Evolutionary conservation across 2,797 vertebrate species (phyloP).

Genomic region (Chelonia mydas): DNA sequence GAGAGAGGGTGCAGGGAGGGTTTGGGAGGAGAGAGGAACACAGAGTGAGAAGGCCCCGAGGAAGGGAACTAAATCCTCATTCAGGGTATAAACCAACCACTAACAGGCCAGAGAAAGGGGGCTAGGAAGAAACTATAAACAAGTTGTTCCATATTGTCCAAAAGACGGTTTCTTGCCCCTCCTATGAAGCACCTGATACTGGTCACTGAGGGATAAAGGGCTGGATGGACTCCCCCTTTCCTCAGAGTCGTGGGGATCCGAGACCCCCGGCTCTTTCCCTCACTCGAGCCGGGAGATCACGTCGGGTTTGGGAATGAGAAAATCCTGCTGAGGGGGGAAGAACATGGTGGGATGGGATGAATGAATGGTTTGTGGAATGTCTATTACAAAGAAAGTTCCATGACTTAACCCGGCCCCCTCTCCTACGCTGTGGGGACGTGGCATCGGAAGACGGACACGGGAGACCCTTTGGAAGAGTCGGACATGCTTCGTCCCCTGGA

Average conservation of each 20-base stretch:
- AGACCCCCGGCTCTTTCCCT: conserved; percentile 54
- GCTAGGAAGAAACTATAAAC: not conserved
- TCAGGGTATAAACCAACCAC: not conserved
- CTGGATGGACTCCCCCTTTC: not conserved
- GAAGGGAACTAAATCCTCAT: not conserved
- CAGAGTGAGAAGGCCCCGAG: fast-evolving
- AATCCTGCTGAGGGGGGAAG: conserved; percentile 34
- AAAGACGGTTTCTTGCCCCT: not conserved
- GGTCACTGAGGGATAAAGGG: not conserved
- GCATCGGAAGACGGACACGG: not conserved
- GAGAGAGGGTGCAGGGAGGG: fast-evolving
- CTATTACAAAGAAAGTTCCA: not conserved
- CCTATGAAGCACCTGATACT: not conserved
- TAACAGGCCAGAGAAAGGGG: not conserved
- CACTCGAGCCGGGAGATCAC: conserved; percentile 57
- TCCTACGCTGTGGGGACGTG: not conserved
- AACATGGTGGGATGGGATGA: conserved; percentile 14
- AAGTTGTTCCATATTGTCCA: not conserved
- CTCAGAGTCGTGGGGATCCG: not conserved
- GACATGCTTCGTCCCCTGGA: not conserved
- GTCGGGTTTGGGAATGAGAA: conserved; percentile 57
- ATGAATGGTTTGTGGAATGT: not conserved
- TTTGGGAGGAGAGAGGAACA: not conserved
- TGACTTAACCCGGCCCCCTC: not conserved
- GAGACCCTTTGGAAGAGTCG: not conserved